Conservation (phyloP, 2,888 invertebrate genomes). For the Lypha dubia region DNA sequence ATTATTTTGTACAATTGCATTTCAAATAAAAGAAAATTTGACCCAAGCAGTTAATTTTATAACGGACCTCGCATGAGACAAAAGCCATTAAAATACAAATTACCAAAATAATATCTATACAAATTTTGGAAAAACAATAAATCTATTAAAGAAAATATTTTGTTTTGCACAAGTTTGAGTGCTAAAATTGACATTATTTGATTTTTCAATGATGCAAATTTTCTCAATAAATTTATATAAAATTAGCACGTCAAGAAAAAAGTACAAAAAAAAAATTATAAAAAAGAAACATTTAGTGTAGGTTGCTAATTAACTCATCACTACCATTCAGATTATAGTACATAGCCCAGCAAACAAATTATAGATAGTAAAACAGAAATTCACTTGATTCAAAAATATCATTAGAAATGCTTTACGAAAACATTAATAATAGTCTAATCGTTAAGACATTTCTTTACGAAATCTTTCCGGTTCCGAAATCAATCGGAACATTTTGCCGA, state of each 20-base stretch:
- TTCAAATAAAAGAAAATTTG: no score
- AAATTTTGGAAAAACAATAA: constrained; percentile 9
- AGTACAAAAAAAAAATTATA: not conserved
- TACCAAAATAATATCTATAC: not conserved
- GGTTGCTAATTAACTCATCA: constrained; percentile 23
- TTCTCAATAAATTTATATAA: constrained; percentile 23
- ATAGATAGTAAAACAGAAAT: not conserved
- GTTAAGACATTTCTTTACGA: no score
- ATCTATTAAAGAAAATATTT: not conserved
- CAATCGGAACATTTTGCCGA: no score
- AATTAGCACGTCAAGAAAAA: constrained; percentile 39
- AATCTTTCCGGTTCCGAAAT: no score
- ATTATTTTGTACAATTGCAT: no score
- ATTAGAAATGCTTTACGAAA: no score
- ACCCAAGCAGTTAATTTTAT: not conserved
- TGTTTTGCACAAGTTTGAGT: not conserved
- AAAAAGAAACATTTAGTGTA: not conserved
- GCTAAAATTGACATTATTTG: constrained; percentile 33
- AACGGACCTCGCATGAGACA: not conserved
- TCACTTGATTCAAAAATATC: no score
- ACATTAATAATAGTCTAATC: no score
- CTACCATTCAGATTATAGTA: not conserved
- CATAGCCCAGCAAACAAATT: not conserved
- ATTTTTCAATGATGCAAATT: no score
- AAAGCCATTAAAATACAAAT: not conserved